These are phyloP conservation scores for Apodemia mormo DNA, from an alignment of 2,888 invertebrate species.

Conservation along the genomic window DNA sequence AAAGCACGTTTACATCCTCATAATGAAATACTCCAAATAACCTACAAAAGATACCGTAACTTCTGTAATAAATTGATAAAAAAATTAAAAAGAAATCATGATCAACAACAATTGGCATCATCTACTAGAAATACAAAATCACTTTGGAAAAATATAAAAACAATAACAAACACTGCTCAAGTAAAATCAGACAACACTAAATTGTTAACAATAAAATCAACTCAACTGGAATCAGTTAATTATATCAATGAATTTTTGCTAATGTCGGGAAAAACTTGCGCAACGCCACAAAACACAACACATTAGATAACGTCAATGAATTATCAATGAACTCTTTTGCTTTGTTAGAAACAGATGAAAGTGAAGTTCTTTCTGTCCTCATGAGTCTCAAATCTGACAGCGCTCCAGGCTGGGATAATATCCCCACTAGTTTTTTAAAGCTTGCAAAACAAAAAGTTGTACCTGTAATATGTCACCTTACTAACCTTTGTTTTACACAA, in stretches of 20 bases:
- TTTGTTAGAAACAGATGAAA: background rate
- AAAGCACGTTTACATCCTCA: background rate
- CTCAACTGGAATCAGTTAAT: constrained; percentile 25
- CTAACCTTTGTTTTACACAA: constrained; percentile 2
- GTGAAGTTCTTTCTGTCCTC: background rate
- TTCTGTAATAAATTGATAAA: constrained; percentile 31
- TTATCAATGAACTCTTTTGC: background rate
- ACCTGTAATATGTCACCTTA: background rate
- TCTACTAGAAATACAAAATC: constrained; percentile 25
- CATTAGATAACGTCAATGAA: background rate
- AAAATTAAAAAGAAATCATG: constrained; percentile 31
- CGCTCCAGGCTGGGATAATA: constrained; percentile 11
- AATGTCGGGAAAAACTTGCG: constrained; percentile 20
- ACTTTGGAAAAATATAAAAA: constrained; percentile 32
- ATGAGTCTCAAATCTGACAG: background rate
- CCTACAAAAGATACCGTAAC: constrained; percentile 27
- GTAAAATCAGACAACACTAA: constrained; percentile 18
- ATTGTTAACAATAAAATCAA: constrained; percentile 26
- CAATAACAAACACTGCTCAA: constrained; percentile 23
- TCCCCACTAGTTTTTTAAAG: background rate
- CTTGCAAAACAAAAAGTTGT: background rate
- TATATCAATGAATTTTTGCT: constrained; percentile 28
- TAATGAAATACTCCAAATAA: constrained; percentile 22
- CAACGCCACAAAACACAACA: background rate
- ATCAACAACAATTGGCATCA: constrained; percentile 21